Conservation (phyloP, 2,113 vertebrate species). For the Larimichthys polyactis region DNA sequence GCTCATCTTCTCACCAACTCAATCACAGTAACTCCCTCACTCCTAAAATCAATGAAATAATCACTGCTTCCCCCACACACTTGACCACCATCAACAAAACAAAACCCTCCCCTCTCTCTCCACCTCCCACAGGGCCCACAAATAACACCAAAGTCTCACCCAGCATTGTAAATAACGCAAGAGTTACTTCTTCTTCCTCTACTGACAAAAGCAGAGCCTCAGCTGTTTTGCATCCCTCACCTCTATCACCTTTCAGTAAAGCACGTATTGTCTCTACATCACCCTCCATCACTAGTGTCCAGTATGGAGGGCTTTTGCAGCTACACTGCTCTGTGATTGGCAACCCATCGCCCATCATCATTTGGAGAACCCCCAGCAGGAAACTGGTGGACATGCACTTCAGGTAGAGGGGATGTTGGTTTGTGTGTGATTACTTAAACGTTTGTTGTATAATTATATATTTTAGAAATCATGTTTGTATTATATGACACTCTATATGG, state of each 20-base stretch:
- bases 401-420: slow-evolving; percentile 83
- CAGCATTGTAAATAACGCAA: slow-evolving; percentile 42
- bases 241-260: slow-evolving; percentile 73
- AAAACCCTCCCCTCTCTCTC: slow-evolving; percentile 35
- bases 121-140: slow-evolving; percentile 17
- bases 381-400: slow-evolving; percentile 89
- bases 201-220: slow-evolving; percentile 53
- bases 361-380: slow-evolving; percentile 92
- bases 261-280: slow-evolving; percentile 89
- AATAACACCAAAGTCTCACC: slow-evolving; percentile 48
- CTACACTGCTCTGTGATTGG: slow-evolving; percentile 91
- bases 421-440: slow-evolving; percentile 44
- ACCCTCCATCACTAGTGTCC: slow-evolving; percentile 84
- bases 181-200: slow-evolving; percentile 21
- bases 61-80: slow-evolving; percentile 41
- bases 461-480: background rate
- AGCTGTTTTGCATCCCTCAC: slow-evolving; percentile 37
- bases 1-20: slow-evolving; percentile 22
- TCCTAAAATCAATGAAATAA: slow-evolving; percentile 58
- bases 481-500: background rate
- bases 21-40: slow-evolving; percentile 25
- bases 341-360: slow-evolving; percentile 89
- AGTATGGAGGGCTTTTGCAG: slow-evolving; percentile 82
- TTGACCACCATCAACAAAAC: slow-evolving; percentile 47
- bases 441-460: slow-evolving; percentile 7